Evolutionary conservation across 2,797 vertebrate genomes (phyloP).

Genomic region (Catamblyrhynchus diadema): DNA sequence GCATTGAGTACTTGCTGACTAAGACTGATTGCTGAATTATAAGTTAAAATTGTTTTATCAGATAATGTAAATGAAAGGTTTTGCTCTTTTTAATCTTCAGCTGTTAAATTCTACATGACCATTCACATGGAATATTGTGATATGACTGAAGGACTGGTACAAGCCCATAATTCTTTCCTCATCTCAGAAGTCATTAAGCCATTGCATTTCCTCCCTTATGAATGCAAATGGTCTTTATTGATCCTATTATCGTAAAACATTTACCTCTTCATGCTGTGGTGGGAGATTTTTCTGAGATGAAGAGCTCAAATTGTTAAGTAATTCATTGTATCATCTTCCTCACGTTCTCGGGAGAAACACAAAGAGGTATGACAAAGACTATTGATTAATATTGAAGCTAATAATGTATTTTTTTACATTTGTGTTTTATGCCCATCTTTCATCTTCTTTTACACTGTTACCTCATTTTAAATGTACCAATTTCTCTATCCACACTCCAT

Average conservation of each 20-base stretch:
- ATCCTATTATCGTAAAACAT: not conserved
- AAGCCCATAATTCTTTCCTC: not conserved
- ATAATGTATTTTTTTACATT: not conserved
- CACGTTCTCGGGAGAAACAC: not conserved
- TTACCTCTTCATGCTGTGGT: not conserved
- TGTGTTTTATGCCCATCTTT: not conserved
- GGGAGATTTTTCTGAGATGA: not conserved
- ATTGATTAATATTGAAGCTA: not conserved
- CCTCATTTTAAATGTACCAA: not conserved
- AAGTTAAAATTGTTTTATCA: not conserved
- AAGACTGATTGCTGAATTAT: not conserved
- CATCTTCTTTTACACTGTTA: not conserved
- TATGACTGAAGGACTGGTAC: not conserved
- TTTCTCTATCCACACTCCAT: not conserved
- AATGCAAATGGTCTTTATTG: not conserved
- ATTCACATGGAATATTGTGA: not conserved
- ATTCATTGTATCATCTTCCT: not conserved
- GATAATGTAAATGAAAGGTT: not conserved
- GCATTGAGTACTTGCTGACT: not conserved
- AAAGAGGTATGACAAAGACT: not conserved
- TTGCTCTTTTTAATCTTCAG: not conserved
- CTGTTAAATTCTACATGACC: not conserved
- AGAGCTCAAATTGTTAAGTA: not conserved
- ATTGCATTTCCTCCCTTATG: not conserved
- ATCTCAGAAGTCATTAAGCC: not conserved